Percentiles rank a stretch among this genome's conserved stretches.
Conservation (phyloP, 1,140 invertebrate species). For the Hycleus cichorii region DNA sequence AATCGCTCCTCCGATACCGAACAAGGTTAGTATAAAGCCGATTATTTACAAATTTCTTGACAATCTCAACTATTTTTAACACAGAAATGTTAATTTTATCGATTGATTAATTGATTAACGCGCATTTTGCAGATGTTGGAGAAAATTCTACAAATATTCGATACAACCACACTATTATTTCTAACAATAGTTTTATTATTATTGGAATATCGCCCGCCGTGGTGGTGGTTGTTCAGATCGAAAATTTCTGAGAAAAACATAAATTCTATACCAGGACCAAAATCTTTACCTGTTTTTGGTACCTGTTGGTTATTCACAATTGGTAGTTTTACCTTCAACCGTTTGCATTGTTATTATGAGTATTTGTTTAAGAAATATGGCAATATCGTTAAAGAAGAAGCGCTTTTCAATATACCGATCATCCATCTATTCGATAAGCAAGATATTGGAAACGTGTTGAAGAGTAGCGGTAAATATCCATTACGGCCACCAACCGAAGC, state of each 20-base stretch:
- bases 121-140: slow-evolving; percentile 21
- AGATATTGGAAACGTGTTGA: slow-evolving; percentile 72
- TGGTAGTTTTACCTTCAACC: slow-evolving; percentile 61
- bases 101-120: no score
- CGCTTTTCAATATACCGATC: slow-evolving; percentile 64
- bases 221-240: slow-evolving; percentile 20
- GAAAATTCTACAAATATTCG: slow-evolving; percentile 10
- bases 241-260: slow-evolving; percentile 13
- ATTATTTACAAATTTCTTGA: no score
- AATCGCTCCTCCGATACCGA: no score
- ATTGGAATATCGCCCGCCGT: slow-evolving; percentile 26
- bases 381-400: slow-evolving; percentile 67
- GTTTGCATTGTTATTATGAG: slow-evolving; percentile 71
- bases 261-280: slow-evolving; percentile 65
- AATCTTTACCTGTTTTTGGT: slow-evolving; percentile 64
- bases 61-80: no score
- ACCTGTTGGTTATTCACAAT: slow-evolving; percentile 69
- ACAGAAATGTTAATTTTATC: no score
- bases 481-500: slow-evolving; percentile 76
- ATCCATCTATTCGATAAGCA: slow-evolving; percentile 66
- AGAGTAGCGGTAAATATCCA: slow-evolving; percentile 63
- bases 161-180: slow-evolving; percentile 12
- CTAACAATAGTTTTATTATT: slow-evolving; percentile 22
- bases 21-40: no score
- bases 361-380: slow-evolving; percentile 68